Conservation (phyloP, 2,113 vertebrate genomes). For the Crotophaga sulcirostris region DNA sequence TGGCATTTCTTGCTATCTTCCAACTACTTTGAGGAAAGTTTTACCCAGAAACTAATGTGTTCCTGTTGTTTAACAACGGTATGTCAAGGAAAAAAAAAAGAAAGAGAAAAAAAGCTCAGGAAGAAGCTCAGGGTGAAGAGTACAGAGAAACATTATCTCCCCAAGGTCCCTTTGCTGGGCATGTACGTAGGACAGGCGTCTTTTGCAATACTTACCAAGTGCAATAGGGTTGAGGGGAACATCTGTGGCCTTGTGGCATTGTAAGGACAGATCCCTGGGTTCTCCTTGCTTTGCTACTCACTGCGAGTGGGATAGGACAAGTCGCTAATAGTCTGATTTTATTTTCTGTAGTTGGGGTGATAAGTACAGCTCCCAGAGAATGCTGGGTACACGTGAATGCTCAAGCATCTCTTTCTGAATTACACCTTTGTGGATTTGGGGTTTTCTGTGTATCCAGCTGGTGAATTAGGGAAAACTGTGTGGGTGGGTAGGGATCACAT, state of each 20-base stretch:
- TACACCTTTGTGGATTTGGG: not conserved
- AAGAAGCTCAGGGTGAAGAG: not conserved
- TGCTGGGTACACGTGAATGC: accelerated
- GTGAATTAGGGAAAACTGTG: not conserved
- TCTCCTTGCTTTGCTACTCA: not conserved
- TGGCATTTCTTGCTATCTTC: not conserved
- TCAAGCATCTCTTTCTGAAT: not conserved
- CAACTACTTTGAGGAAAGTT: not conserved
- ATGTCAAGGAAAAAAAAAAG: not conserved
- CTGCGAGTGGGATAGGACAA: not conserved
- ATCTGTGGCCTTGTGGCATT: not conserved
- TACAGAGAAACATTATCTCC: slow-evolving; percentile 41
- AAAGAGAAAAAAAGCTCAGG: not conserved
- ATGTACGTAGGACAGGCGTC: not conserved
- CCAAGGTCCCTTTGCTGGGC: slow-evolving; percentile 2
- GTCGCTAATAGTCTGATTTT: not conserved
- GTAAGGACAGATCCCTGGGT: not conserved
- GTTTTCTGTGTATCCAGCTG: not conserved
- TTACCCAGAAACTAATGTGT: slow-evolving; percentile 27
- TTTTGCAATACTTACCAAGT: not conserved
- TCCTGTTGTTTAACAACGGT: slow-evolving; percentile 22
- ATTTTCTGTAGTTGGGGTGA: not conserved
- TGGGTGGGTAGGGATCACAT: not conserved
- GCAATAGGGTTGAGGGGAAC: not conserved
- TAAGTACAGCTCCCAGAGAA: not conserved